These are phyloP conservation scores for Himalopsyche kuldschensis DNA, from an alignment of 2,888 invertebrate genomes.

Conservation along the genomic window DNA sequence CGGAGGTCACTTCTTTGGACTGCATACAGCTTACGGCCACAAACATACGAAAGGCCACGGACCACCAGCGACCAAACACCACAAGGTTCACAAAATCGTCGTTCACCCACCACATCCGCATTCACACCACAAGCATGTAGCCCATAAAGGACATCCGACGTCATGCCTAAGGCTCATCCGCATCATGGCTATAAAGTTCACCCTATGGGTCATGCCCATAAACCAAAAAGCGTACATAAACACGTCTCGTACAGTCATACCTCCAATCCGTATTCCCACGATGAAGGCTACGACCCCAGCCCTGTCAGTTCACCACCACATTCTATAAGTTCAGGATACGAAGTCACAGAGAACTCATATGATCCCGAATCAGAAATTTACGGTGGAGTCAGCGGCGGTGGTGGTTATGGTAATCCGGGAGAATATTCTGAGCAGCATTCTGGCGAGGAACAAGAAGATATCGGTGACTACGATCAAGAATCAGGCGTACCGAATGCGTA, in stretches of 20 bases:
- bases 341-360: slow-evolving; percentile 53
- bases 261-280: slow-evolving; percentile 48
- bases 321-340: slow-evolving; percentile 47
- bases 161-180: slow-evolving; percentile 39
- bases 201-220: slow-evolving; percentile 34
- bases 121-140: neutral
- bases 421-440: slow-evolving; percentile 39
- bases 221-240: slow-evolving; percentile 32
- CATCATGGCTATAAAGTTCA: slow-evolving; percentile 48
- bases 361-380: slow-evolving; percentile 47
- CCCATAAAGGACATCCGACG: slow-evolving; percentile 30
- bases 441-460: slow-evolving; percentile 16
- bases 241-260: slow-evolving; percentile 18
- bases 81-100: slow-evolving; percentile 46
- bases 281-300: slow-evolving; percentile 52
- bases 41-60: slow-evolving; percentile 39
- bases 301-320: slow-evolving; percentile 41
- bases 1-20: slow-evolving; percentile 41
- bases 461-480: slow-evolving; percentile 40
- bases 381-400: slow-evolving; percentile 44
- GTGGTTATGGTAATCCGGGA: slow-evolving; percentile 42
- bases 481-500: slow-evolving; percentile 30
- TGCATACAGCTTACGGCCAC: slow-evolving; percentile 11
- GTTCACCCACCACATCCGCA: slow-evolving; percentile 41
- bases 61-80: slow-evolving; percentile 25